These are phyloP conservation scores for Nasonovia ribisnigri DNA, from an alignment of 2,888 invertebrate genomes.

Conservation along the genomic window DNA sequence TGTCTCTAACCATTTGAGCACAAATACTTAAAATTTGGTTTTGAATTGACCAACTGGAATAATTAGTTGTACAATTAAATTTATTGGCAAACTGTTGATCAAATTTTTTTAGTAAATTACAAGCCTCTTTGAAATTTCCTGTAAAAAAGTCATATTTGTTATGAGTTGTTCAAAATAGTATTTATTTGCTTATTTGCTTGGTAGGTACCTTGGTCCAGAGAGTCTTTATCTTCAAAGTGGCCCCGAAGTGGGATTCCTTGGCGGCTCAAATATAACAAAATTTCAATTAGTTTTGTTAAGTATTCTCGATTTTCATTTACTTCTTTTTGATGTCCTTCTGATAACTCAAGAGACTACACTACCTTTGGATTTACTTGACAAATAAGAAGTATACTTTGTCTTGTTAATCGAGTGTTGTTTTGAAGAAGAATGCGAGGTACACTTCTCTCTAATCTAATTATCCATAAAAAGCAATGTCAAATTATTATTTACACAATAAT, in stretches of 20 bases:
- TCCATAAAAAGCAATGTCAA: neutral
- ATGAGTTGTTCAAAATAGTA: too few species aligned
- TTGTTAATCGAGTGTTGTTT: neutral
- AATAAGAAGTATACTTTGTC: neutral
- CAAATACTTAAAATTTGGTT: constrained; percentile 8
- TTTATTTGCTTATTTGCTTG: neutral
- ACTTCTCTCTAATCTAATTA: constrained; percentile 9
- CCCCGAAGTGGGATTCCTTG: neutral
- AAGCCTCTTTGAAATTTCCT: constrained; percentile 21
- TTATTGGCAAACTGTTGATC: neutral
- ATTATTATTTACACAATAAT: too few species aligned
- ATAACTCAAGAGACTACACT: neutral
- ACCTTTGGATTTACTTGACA: neutral
- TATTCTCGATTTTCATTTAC: constrained; percentile 20
- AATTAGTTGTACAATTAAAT: constrained; percentile 12
- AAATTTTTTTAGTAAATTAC: neutral
- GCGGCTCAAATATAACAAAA: neutral
- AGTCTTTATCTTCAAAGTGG: neutral
- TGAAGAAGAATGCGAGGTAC: neutral
- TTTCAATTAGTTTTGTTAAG: constrained; percentile 2
- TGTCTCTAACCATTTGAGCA: neutral
- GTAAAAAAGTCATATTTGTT: neutral
- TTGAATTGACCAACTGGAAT: constrained; percentile 3
- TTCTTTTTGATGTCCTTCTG: neutral
- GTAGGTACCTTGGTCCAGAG: neutral